A percentile compares a stretch with the other conserved stretches of the same genome.
These are phyloP conservation scores for Ispidina lecontei DNA, from an alignment of 2,797 vertebrate species.

Conservation along the genomic window DNA sequence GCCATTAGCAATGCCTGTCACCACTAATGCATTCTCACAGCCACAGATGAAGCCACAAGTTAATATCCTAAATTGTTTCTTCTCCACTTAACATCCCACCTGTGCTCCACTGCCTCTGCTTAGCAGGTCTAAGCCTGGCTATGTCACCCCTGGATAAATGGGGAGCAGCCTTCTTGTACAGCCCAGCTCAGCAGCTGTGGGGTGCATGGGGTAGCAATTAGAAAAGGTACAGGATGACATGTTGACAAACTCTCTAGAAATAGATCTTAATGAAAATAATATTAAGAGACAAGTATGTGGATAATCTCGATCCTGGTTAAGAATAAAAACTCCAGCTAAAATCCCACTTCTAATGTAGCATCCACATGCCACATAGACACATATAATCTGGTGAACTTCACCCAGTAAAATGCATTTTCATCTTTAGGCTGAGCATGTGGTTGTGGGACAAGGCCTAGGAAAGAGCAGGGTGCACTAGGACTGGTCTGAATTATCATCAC, in stretches of 20 bases:
- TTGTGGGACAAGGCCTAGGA: background rate
- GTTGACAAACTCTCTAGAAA: background rate
- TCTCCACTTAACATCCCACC: background rate
- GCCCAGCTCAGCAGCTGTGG: background rate
- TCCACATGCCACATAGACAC: background rate
- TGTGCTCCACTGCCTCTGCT: background rate
- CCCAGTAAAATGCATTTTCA: background rate
- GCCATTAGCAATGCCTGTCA: background rate
- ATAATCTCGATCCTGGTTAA: background rate
- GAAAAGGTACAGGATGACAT: background rate
- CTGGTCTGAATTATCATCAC: background rate
- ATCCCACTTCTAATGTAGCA: background rate
- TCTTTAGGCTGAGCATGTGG: background rate
- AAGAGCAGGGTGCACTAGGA: background rate
- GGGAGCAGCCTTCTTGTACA: background rate
- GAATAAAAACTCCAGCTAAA: background rate
- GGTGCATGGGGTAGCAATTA: background rate
- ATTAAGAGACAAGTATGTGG: background rate
- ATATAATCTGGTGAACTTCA: background rate
- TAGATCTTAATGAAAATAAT: background rate
- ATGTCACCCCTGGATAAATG: background rate
- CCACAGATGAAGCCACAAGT: slow-evolving; percentile 4
- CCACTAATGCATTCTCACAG: background rate
- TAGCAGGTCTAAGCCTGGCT: background rate
- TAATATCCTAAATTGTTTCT: background rate